Base-by-base conservation (phyloP, 2,888 invertebrate genomes). In the Calameuta pallipes region DNA sequence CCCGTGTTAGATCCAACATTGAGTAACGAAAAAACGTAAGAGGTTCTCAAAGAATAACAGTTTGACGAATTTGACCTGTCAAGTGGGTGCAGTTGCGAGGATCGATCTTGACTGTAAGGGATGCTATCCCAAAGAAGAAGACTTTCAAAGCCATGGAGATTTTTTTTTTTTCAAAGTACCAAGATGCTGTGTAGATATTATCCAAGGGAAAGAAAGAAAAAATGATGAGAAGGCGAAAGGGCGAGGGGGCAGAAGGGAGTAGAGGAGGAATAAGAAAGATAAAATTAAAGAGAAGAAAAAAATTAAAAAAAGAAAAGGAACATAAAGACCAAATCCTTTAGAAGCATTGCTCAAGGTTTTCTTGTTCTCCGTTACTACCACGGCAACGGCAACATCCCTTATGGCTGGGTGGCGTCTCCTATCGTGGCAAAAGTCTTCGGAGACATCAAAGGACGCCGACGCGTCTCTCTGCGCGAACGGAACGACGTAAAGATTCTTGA, bases 1-100 rank as follows among this genome's bases (percentile, higher is more conserved):
- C 6, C 41, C 15, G 15, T 15, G 15, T 15, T 15, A 41, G 4
- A 6, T 6, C 15, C 4, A 41, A 41, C 1, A 1, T 15, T 15
- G 0, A 15, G 15, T 41, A 2, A 15, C 41, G 15, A 15, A 15
- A 0, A 15, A 15, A 41, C 1, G 41, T 15, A 15, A 33, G 23
- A 30, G 76, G 75, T 81, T 83, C 84, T 87, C 85, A 87, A 83
- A 85, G 87, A 88, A 90, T 89, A 90, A 89, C 87, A 90, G 88
- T 89, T 90, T 88, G 84, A 82, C 80, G 85, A 89, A 90, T 90
- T 89, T 89, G 86, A 84, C 82, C 82, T 83, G 82, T 87, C 88
- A 89, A 89, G 89, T 87, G 81, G 81, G 82, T 15, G 80, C 12
- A 74, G 31, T 70, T 70, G 41, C 15, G 15, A 41, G 15, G 41